Base-by-base conservation (phyloP, 2,888 invertebrate genomes). In the Neoaliturus tenellus region DNA sequence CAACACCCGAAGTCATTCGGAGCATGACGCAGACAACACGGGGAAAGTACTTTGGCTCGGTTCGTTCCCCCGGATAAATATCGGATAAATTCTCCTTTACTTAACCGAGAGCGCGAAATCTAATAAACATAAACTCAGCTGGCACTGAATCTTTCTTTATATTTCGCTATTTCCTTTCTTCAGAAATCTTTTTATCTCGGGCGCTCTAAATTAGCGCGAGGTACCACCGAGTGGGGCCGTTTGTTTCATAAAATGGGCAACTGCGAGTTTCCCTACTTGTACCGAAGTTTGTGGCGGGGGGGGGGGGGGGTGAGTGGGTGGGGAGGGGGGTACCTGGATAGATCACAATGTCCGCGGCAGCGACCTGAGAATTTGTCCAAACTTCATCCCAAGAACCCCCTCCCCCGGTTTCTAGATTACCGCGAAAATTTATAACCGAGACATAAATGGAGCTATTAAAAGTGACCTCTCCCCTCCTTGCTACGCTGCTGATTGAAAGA, bases 341-440 rank as follows among this genome's bases (percentile, higher is more conserved):
- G 83, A 87, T 87, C 87, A 83, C 82, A 55, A 86, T 86, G 87
- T 87, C 87, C 86, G 58, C 84, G 75, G 51, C 87, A 87, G 86
- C 86, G 86, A 87, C 87, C 87, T 86, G 87, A 85, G 85, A 86
- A 87, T 87, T 87, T 87, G 87, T 87, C 86, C 75, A 31, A 81
- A 75, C 62, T 84, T 51, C 81, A 58, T 39, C 73, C 48, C 81
- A 39, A 55, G 35, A 48, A 20, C 58, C 55, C 41, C 35, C 83
- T 75, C 80, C 82, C 17, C 62, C 25, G 17, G 14, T 17, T 73
- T 33, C 82, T 73, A 51, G 51, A 69, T 71, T 71, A 67, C 81
- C 81, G 75, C 67, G 75, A 82, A 82, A 82, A 84, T 84, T 84
- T 84, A 84, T 84, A 84, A 81, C 82, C 82, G 51, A 67, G 62